Conservation (phyloP, 2,113 vertebrate species). For the Glareola pratincola region DNA sequence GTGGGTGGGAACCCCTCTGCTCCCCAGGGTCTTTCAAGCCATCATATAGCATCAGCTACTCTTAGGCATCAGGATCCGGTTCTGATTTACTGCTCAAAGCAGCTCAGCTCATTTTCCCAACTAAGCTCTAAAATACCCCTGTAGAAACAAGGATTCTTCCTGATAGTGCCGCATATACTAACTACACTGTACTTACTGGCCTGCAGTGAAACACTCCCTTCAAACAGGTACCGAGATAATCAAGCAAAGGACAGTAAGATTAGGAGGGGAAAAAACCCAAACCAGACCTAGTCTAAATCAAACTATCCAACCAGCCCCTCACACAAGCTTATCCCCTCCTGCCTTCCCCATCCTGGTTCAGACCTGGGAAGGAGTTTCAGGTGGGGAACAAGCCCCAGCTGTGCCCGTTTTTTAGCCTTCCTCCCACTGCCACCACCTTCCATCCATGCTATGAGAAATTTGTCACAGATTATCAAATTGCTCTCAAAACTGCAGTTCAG, state of each 20-base stretch:
- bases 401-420: not conserved
- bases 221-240: accelerated
- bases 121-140: not conserved
- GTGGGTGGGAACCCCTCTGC: not conserved
- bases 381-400: not conserved
- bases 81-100: accelerated
- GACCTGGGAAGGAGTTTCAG: not conserved
- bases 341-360: no score
- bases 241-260: not conserved
- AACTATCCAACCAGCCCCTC: not conserved
- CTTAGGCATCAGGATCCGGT: accelerated
- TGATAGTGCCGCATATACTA: accelerated
- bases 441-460: not conserved
- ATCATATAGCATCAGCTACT: accelerated
- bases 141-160: not conserved
- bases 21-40: not conserved
- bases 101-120: not conserved
- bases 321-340: not conserved
- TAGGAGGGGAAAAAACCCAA: not conserved
- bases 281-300: not conserved
- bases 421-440: not conserved
- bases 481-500: not conserved
- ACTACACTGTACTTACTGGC: not conserved
- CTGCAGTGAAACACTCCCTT: not conserved
- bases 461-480: accelerated